Evolutionary conservation across 2,113 vertebrate genomes (phyloP).

Genomic region (Pungitius pungitius): DNA sequence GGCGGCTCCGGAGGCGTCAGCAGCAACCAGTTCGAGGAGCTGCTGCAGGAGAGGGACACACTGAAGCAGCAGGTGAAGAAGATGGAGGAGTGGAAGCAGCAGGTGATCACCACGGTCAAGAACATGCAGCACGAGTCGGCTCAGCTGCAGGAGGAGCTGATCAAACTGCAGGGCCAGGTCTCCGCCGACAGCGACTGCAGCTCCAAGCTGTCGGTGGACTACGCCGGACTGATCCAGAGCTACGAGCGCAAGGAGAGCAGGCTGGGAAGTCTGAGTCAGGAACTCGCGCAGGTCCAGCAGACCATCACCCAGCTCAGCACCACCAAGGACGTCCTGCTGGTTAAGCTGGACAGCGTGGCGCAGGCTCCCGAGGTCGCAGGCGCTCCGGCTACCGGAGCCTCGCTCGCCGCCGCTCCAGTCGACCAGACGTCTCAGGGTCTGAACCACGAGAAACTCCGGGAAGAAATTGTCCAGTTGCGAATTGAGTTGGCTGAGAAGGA

Average conservation of each 20-base stretch:
- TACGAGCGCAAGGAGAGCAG: conserved; percentile 93
- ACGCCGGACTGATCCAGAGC: conserved; percentile 90
- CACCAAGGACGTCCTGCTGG: conserved; percentile 90
- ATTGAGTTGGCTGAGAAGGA: conserved; percentile 85
- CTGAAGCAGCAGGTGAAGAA: conserved; percentile 98
- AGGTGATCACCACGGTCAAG: conserved; percentile 96
- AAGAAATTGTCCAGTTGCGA: conserved; percentile 80
- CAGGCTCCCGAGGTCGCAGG: conserved; percentile 62
- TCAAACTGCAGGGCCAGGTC: conserved; percentile 90
- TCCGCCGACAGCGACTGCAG: conserved; percentile 88
- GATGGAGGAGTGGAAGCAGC: conserved; percentile 99
- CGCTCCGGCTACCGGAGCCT: conserved; percentile 15
- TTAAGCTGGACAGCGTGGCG: conserved; percentile 86
- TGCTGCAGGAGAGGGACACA: conserved; percentile 92
- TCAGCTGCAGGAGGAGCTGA: conserved; percentile 93
- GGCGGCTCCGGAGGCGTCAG: conserved; percentile 83
- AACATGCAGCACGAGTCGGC: conserved; percentile 99
- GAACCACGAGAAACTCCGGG: conserved; percentile 63
- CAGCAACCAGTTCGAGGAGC: conserved; percentile 96
- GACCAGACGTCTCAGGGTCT: conserved; percentile 6
- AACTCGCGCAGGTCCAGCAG: conserved; percentile 91
- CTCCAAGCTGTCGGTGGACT: conserved; percentile 90
- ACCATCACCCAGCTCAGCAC: conserved; percentile 90
- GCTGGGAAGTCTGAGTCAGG: conserved; percentile 87
- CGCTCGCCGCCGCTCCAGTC: conserved; percentile 34